Base-by-base conservation (phyloP, 2,888 invertebrate genomes). In the Hydropsyche betteni region DNA sequence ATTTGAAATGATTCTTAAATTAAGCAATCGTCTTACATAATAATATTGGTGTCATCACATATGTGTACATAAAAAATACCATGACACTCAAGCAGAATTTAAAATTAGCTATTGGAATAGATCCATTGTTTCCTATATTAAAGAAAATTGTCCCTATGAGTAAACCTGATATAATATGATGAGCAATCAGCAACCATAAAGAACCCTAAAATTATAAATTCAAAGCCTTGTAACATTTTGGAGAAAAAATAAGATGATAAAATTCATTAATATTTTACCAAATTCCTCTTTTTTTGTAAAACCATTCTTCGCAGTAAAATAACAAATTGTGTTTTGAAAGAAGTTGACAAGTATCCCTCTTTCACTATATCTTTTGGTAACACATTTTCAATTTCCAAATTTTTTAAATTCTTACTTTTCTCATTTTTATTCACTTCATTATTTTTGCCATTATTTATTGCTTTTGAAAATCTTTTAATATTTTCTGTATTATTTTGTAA, bases 41-140 rank as follows among this genome's bases (percentile, higher is more conserved):
- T 64, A 91, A 82, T 5, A 90, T 87, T 36, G 90, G 90, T 74
- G 88, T 86, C 90, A 91, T 90, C 14, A 88, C 85, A 80, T 90
- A 86, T 0, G 91, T 91, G 80, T 91, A 91, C 87, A 90, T 89
- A 80, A 90, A 89, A 83, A 91, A 91, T 0, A 90, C 89, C 1
- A 89, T 82, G 34, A 88, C 85, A 80, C 88, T 87, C 6, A 91
- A 83, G 78, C 89, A 89, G 82, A 89, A 90, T 80, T 91, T 91
- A 82, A 90, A 90, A 81, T 90, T 89, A 61, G 88, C 86, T 5
- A 89, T 83, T 0, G 90, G 88, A 4, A 85, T 81, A 51, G 83
- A 84, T 0, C 88, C 91, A 79, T 91, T 87, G 81, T 89, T 88
- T 52, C 91, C 91, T 2, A 89, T 86, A 34, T 86, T 84, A 79